A percentile compares a stretch with the other conserved stretches of the same genome.
phyloP scores from a whole-genome alignment of 2,797 vertebrate species.

The Knipowitschia caucasica region DNA sequence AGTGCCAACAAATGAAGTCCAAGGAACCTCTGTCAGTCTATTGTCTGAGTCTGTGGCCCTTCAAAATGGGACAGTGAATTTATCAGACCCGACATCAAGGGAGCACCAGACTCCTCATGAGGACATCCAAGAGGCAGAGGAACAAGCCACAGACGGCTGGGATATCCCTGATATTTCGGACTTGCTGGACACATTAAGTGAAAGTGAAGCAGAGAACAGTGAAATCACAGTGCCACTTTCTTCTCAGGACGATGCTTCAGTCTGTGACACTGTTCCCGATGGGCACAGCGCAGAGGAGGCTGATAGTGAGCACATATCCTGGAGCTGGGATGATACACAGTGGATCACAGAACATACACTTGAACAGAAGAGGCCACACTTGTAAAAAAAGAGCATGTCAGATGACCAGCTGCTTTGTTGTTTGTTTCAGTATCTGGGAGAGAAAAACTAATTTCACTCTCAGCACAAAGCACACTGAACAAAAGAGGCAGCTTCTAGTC shows the following conservation, averaged over 20 bases:
- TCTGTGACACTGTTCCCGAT: conserved; percentile 9
- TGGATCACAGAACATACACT: conserved; percentile 60
- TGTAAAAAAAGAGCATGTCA: conserved; percentile 39
- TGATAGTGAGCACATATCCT: conserved; percentile 55
- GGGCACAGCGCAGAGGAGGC: conserved; percentile 15
- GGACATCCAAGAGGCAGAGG: conserved; percentile 9
- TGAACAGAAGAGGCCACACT: conserved; percentile 29
- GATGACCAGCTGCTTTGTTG: conserved; percentile 39
- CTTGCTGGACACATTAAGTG: conserved; percentile 68
- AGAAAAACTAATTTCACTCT: conserved; percentile 28
- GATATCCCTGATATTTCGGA: conserved; percentile 81
- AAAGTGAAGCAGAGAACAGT: conserved; percentile 32
- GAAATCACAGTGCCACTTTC: conserved; percentile 9
- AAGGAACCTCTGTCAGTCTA: conserved; percentile 42
- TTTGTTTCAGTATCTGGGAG: conserved; percentile 13
- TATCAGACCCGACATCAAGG: conserved; percentile 15
- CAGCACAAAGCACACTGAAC: conserved; percentile 24
- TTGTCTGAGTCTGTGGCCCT: conserved; percentile 24
- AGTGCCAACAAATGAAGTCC: conserved; percentile 81
- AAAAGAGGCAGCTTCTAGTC: conserved; percentile 34
- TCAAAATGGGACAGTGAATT: conserved; percentile 23
- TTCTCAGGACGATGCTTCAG: conserved; percentile 2
- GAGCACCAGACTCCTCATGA: conserved; percentile 12
- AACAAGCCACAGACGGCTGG: conserved; percentile 61
- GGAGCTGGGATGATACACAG: conserved; percentile 71